These are phyloP conservation scores for Parauchenoglanis punctatus DNA, from an alignment of 2,797 vertebrate genomes.

Conservation along the genomic window DNA sequence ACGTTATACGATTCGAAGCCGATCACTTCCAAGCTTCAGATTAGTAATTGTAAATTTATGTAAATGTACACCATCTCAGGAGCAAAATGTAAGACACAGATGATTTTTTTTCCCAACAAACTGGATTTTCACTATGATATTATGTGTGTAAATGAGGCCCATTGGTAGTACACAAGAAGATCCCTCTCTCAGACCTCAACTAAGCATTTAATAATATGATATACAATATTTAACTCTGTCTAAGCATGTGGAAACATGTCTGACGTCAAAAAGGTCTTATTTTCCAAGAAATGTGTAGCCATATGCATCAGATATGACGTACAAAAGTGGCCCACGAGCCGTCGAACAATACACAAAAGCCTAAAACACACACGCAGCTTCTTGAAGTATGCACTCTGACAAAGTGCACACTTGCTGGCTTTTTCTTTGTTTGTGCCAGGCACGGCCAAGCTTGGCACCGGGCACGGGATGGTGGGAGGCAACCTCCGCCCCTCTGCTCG, in stretches of 20 bases:
- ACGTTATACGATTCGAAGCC: neutral
- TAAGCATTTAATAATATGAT: neutral
- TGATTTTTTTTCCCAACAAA: no score
- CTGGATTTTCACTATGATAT: neutral
- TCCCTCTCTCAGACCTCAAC: neutral
- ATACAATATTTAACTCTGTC: neutral
- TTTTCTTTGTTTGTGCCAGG: slow-evolving; percentile 70
- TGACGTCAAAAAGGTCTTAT: slow-evolving; percentile 25
- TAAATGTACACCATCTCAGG: neutral
- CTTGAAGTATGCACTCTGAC: slow-evolving; percentile 54
- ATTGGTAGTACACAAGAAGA: neutral
- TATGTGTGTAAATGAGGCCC: neutral
- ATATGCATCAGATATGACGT: slow-evolving; percentile 57
- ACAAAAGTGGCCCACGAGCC: slow-evolving; percentile 57
- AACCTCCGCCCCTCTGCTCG: slow-evolving; percentile 34
- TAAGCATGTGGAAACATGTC: neutral
- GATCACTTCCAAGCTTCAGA: neutral
- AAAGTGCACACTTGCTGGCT: slow-evolving; percentile 56
- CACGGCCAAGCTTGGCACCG: slow-evolving; percentile 68
- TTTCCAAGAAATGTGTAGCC: slow-evolving; percentile 40
- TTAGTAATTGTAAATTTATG: neutral
- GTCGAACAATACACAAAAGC: slow-evolving; percentile 68
- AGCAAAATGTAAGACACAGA: neutral
- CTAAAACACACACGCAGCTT: slow-evolving; percentile 47
- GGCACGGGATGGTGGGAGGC: slow-evolving; percentile 54